phyloP scores from a whole-genome alignment of 1,140 invertebrate species.

The Monochamus saltuarius region DNA sequence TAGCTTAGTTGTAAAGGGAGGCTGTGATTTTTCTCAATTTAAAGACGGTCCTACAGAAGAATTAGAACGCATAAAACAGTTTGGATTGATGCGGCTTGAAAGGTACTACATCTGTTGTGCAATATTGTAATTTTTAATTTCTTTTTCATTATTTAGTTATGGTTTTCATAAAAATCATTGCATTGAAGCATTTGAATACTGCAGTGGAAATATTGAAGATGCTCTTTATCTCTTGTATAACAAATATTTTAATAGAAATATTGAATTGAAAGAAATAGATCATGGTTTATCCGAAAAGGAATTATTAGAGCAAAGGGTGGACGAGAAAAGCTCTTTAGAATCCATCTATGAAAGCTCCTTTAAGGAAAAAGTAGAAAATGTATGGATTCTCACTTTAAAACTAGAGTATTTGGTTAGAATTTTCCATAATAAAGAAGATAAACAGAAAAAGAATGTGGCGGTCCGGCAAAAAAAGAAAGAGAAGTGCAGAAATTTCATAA shows the following conservation, averaged over 20 bases:
- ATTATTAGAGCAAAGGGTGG: constrained; percentile 62
- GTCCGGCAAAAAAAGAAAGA: constrained; percentile 59
- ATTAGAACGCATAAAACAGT: constrained; percentile 63
- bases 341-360: constrained; percentile 72
- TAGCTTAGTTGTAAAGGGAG: constrained; percentile 69
- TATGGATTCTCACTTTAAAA: constrained; percentile 68
- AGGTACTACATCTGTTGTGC: constrained; percentile 51
- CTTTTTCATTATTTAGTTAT: constrained; percentile 55
- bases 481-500: constrained; percentile 66
- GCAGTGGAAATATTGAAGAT: constrained; percentile 63
- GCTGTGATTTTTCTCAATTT: constrained; percentile 63
- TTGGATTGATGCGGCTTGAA: constrained; percentile 69
- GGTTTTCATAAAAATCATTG: constrained; percentile 74
- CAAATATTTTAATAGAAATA: constrained; percentile 65
- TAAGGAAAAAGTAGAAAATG: constrained; percentile 63
- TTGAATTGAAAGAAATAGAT: constrained; percentile 35
- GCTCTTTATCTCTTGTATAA: constrained; percentile 67
- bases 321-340: constrained; percentile 71
- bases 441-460: constrained; percentile 22
- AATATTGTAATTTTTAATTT: constrained; percentile 7
- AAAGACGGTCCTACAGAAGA: constrained; percentile 56
- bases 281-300: constrained; percentile 55
- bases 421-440: constrained; percentile 56
- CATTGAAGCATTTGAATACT: constrained; percentile 66
- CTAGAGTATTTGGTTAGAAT: constrained; percentile 67